These are phyloP conservation scores for Brachyhypopomus occidentalis DNA, from an alignment of 2,113 vertebrate genomes.

Conservation along the genomic window DNA sequence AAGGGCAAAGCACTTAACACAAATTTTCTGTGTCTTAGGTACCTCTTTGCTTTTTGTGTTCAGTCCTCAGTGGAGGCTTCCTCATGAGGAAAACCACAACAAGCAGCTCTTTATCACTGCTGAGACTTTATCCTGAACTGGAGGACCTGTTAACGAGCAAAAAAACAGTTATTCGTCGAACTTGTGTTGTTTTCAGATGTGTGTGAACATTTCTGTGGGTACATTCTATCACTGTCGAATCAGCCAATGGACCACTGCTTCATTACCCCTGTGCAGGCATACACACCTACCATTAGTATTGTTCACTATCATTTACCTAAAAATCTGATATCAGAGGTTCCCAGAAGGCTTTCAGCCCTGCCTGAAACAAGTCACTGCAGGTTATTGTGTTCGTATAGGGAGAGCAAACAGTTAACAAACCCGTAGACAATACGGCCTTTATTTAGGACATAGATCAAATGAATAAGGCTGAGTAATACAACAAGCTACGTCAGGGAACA, in stretches of 20 bases:
- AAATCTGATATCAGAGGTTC: neutral
- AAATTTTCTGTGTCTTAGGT: neutral
- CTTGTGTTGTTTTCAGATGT: neutral
- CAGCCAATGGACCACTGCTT: neutral
- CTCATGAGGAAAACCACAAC: neutral
- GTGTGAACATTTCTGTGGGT: neutral
- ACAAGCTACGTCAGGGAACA: neutral
- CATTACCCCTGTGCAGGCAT: neutral
- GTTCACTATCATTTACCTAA: neutral
- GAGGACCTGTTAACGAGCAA: neutral
- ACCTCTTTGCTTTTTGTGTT: neutral
- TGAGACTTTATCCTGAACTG: slow-evolving; percentile 38
- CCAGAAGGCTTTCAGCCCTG: neutral
- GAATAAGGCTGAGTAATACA: slow-evolving; percentile 12
- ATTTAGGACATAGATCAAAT: slow-evolving; percentile 30
- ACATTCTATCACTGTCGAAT: neutral
- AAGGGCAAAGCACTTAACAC: slow-evolving; percentile 19
- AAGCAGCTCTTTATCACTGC: slow-evolving; percentile 24
- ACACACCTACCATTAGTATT: neutral
- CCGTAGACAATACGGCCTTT: slow-evolving; percentile 23
- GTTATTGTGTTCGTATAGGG: neutral
- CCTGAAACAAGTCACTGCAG: neutral
- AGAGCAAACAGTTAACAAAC: slow-evolving; percentile 12
- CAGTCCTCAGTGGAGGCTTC: neutral
- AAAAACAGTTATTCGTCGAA: neutral